A percentile compares a stretch with the other conserved stretches of the same genome.
These are phyloP conservation scores for Hippocampus guttulatus DNA, from an alignment of 2,113 vertebrate species.

Conservation along the genomic window DNA sequence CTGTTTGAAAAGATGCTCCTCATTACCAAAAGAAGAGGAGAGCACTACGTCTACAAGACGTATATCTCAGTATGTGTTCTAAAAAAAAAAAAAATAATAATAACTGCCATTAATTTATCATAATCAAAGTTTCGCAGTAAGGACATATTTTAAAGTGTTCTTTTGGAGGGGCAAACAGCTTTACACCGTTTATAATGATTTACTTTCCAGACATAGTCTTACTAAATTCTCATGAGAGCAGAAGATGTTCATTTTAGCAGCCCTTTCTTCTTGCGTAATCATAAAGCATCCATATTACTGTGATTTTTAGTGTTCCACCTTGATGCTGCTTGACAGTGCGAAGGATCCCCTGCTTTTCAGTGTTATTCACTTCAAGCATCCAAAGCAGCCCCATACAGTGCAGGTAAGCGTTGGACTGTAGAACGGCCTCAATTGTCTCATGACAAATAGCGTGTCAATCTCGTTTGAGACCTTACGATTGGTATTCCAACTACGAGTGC, in stretches of 20 bases:
- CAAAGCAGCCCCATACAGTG: constrained; percentile 88
- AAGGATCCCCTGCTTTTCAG: constrained; percentile 92
- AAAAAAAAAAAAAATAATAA: no score
- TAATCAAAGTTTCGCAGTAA: no score
- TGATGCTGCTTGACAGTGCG: constrained; percentile 93
- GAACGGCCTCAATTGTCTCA: not conserved
- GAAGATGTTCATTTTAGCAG: no score
- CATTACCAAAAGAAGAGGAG: constrained; percentile 89
- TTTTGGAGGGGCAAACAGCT: no score
- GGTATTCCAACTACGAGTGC: not conserved
- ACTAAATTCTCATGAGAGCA: not conserved
- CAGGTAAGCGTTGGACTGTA: constrained; percentile 75
- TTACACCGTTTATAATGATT: no score
- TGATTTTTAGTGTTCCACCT: constrained; percentile 81
- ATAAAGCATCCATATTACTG: not conserved
- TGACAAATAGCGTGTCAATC: not conserved
- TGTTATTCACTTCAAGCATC: constrained; percentile 89
- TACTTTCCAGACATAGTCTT: not conserved
- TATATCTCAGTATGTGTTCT: constrained; percentile 88
- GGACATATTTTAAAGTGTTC: no score
- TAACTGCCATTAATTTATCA: no score
- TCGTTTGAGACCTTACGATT: not conserved
- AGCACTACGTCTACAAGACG: constrained; percentile 89
- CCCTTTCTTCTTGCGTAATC: not conserved
- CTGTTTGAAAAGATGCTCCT: constrained; percentile 90